Evolutionary conservation across 30 jellyfish, hydroid and myxozoan genomes (phyloP).

Genomic region (Morbakka virulenta): DNA sequence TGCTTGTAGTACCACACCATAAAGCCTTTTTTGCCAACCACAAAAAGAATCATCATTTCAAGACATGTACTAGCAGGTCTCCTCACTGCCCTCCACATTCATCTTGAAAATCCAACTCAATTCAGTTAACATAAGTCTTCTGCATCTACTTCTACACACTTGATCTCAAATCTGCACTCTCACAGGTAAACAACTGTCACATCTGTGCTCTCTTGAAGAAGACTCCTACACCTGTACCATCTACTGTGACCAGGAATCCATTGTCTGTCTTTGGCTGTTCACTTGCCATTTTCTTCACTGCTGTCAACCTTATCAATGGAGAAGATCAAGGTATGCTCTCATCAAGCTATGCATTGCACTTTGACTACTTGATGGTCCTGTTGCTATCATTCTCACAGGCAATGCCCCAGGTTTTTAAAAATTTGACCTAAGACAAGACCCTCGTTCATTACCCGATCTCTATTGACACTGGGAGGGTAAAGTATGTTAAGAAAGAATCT

Average conservation of each 20-base stretch:
- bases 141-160: constrained; percentile 28
- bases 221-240: background rate
- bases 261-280: constrained; percentile 21
- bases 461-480: constrained; percentile 20
- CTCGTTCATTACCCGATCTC: constrained; percentile 14
- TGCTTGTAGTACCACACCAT: background rate
- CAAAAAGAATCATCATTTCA: constrained; percentile 17
- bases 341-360: background rate
- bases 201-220: constrained; percentile 7
- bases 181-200: background rate
- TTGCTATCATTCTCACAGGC: constrained; percentile 22
- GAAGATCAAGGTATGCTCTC: constrained; percentile 21
- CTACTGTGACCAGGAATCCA: background rate
- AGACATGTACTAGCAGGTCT: too few species aligned
- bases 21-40: background rate
- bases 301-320: too few species aligned
- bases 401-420: constrained; percentile 47
- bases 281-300: constrained; percentile 24
- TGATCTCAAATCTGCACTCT: too few species aligned
- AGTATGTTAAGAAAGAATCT: constrained; percentile 37
- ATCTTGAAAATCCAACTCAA: constrained; percentile 23
- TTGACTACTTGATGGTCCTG: background rate
- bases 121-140: constrained; percentile 10
- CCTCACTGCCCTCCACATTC: constrained; percentile 55
- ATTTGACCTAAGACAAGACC: background rate